A percentile compares a stretch with the other conserved stretches of the same genome.
phyloP scores from a whole-genome alignment of 2,888 invertebrate species.

The Rhingia rostrata region DNA sequence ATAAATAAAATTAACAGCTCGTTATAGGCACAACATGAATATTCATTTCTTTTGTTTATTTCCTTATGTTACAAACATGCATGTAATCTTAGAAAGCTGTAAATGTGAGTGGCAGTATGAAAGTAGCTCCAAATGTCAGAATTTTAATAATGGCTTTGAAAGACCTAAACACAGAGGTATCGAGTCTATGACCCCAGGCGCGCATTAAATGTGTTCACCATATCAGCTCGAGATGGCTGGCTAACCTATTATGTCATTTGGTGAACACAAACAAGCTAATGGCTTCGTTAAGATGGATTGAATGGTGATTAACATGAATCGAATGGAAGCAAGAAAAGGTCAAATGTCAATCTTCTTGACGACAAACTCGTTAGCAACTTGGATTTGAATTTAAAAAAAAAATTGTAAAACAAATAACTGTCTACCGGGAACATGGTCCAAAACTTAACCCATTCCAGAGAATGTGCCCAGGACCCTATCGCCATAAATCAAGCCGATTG shows the following conservation, averaged over 20 bases:
- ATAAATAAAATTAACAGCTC: conserved; percentile 13
- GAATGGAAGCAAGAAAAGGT: not conserved
- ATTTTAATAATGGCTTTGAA: not conserved
- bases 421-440: too few species aligned
- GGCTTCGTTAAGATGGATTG: not conserved
- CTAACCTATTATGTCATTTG: not conserved
- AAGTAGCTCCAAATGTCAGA: conserved; percentile 3
- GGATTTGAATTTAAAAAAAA: too few species aligned
- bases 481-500: not conserved
- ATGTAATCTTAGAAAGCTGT: conserved; percentile 4
- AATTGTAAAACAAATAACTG: too few species aligned
- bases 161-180: not conserved
- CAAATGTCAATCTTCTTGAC: not conserved
- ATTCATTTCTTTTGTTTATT: not conserved
- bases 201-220: not conserved
- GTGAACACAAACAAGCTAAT: not conserved
- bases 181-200: not conserved
- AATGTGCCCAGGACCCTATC: too few species aligned
- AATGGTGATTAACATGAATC: not conserved
- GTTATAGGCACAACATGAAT: not conserved
- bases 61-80: not conserved
- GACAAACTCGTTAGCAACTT: not conserved
- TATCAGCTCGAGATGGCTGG: not conserved
- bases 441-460: too few species aligned
- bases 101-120: conserved; percentile 4